Base-by-base conservation (phyloP, 2,113 vertebrate genomes). In the Notothenia coriiceps region DNA sequence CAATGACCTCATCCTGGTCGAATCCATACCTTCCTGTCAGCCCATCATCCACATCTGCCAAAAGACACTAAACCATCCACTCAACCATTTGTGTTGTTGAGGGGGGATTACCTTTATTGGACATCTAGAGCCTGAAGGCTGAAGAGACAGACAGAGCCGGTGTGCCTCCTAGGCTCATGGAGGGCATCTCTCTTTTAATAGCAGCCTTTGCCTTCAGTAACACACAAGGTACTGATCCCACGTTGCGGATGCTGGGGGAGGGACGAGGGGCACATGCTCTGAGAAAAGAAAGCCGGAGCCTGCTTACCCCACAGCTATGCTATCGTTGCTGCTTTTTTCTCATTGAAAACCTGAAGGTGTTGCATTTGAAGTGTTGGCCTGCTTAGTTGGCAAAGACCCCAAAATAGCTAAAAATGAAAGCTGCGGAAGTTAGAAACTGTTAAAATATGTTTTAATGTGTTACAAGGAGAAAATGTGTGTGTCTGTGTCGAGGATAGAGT, bases 11-110 rank as follows among this genome's bases (percentile, higher is more conserved):
- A 83, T 75, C 72, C n/a, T 22, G 69, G 74, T 88, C 85, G 56
- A 80, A 91, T 92, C 88, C 85, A 92, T 91, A 88, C 69, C 79
- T 59, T 88, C 68, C 64, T 89, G 81, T 93, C 88, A 86, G 80
- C 85, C 85, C 63, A 76, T 74, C 79, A 79, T 90, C 83, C 75
- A 49, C 3, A 77, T 82, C 83, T 93, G 88, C 91, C 88, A 90
- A 91, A 81, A 92, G 79, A 86, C 80, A 84, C 78, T 69, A 77
- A 80, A 77, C 75, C 69, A 81, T 86, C 68, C 69, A 73, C 76
- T 87, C 85, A 78, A 51, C 74, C 22, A 17, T 71, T 67, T 59
- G 78, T 82, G 74, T 55, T 79, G 56, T 61, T 79, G 77, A 68
- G 68, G 52, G 77, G 82, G 83, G 79, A 73, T 86, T 87, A 84